Evolutionary conservation across 2,888 invertebrate species (phyloP).

Genomic region (Tachystola acroxantha): DNA sequence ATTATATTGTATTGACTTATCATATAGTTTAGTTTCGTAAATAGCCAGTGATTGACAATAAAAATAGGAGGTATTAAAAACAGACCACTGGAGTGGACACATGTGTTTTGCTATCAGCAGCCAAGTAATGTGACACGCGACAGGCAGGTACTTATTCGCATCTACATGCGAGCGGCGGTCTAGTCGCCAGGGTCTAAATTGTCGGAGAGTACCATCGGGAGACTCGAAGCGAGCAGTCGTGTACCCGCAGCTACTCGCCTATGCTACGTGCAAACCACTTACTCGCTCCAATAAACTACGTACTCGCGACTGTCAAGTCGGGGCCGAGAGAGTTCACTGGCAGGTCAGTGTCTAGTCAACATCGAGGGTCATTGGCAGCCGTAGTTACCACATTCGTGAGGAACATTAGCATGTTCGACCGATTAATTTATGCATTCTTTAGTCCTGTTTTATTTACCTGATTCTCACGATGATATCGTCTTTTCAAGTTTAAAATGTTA

Average conservation of each 20-base stretch:
- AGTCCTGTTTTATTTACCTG: too few species aligned
- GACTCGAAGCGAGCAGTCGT: conserved; percentile 46
- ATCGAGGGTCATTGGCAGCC: conserved; percentile 45
- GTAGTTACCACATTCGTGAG: conserved; percentile 20
- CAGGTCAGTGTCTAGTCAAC: conserved; percentile 29
- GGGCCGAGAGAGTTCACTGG: conserved; percentile 54
- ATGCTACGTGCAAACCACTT: conserved; percentile 6
- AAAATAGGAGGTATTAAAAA: too few species aligned
- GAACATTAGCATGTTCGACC: not conserved
- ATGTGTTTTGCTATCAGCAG: not conserved
- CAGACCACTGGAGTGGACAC: too few species aligned
- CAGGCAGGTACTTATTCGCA: conserved; percentile 1
- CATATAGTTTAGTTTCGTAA: too few species aligned
- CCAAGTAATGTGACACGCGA: not conserved
- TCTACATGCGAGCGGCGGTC: not conserved
- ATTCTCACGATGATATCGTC: too few species aligned
- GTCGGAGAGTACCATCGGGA: conserved; percentile 38
- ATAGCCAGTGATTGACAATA: too few species aligned
- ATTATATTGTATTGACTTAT: too few species aligned
- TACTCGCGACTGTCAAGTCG: conserved; percentile 28
- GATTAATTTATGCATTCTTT: too few species aligned
- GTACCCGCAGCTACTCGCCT: not conserved
- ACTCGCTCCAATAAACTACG: conserved; percentile 13
- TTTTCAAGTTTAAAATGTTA: too few species aligned
- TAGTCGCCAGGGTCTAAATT: conserved; percentile 16